Base-by-base conservation (phyloP, 2,113 vertebrate genomes). In the Mesoclemmys tuberculata region DNA sequence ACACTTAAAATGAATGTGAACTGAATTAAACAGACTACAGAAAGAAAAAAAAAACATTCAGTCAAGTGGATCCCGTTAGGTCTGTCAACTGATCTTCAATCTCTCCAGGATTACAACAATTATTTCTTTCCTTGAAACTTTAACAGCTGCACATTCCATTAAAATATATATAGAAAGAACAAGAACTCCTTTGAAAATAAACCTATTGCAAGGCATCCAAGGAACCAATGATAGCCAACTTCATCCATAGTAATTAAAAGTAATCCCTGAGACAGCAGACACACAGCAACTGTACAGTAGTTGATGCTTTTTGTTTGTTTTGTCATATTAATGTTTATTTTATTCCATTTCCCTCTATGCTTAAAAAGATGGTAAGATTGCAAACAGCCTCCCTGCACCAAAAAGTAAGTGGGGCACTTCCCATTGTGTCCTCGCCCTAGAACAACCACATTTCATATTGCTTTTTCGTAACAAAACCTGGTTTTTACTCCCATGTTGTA, bases 201-300 rank as follows among this genome's bases (percentile, higher is more conserved):
- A 95, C 84, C 88, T 93, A 22, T 93, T 86, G 74, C 81, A 52
- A 93, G 61, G 82, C 80, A 94, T 89, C 89, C 94, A 82, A 94
- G 92, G 85, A 94, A 92, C 85, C 96, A 96, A 88, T 35, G 58
- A 96, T 93, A 90, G 88, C 56, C 95, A 97, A 92, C 94, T 95
- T 96, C 92, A 96, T 92, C 90, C 95, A 85, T 83, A 97, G 92
- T 93, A 97, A 96, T 94, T 95, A 95, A 85, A 87, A 56, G 79
- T 82, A 96, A 96, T 90, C 93, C 92, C 90, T 2, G 1, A 5
- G 5, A 96, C 87, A 96, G 87, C 78, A 96, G 95, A 96, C 78
- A 86, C 90, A 90, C 58, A 96, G 90, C 93, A 95, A 94, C 95
- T 96, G 95, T 89, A 92, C 90, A 93, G 88, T 78, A 89, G 80